A percentile compares a stretch with the other conserved stretches of the same genome.
Evolutionary conservation across 2,888 invertebrate species (phyloP).

Genomic region (Zygogramma bicolorata): DNA sequence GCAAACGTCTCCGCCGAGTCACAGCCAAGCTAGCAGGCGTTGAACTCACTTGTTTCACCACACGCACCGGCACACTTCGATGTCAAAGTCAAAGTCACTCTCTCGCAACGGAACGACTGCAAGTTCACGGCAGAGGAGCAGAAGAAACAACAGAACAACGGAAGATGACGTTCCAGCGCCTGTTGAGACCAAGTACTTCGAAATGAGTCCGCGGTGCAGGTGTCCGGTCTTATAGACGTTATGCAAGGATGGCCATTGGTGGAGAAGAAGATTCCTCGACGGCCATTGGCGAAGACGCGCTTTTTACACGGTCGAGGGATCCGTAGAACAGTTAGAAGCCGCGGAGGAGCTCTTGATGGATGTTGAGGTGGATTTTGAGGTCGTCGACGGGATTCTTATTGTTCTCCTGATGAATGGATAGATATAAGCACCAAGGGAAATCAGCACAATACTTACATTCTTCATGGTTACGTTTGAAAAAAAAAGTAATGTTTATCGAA

Average conservation of each 20-base stretch:
- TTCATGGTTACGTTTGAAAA: no score
- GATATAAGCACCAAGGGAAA: no score
- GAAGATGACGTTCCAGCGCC: conserved; percentile 26
- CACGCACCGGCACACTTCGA: conserved; percentile 48
- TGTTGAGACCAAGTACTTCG: conserved; percentile 46
- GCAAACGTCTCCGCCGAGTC: conserved; percentile 18
- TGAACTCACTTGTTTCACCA: conserved; percentile 55
- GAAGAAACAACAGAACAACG: conserved; percentile 17
- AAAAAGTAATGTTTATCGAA: no score
- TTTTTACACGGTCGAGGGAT: conserved; percentile 58
- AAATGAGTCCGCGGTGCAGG: conserved; percentile 64
- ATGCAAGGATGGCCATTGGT: conserved; percentile 61
- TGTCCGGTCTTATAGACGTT: conserved; percentile 63
- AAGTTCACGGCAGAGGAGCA: conserved; percentile 49
- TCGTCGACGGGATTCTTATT: neutral
- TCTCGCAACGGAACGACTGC: conserved; percentile 38
- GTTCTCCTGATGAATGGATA: neutral
- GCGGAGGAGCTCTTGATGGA: conserved; percentile 47
- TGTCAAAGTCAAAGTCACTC: conserved; percentile 48
- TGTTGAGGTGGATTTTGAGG: conserved; percentile 4
- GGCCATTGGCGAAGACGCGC: conserved; percentile 55
- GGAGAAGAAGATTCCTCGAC: conserved; percentile 56
- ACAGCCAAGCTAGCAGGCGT: conserved; percentile 42
- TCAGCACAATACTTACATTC: no score
- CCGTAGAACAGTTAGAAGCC: conserved; percentile 59